A percentile compares a stretch with the other conserved stretches of the same genome.
These are phyloP conservation scores for Meles meles DNA, from an alignment of 2,113 vertebrate genomes.

Conservation along the genomic window DNA sequence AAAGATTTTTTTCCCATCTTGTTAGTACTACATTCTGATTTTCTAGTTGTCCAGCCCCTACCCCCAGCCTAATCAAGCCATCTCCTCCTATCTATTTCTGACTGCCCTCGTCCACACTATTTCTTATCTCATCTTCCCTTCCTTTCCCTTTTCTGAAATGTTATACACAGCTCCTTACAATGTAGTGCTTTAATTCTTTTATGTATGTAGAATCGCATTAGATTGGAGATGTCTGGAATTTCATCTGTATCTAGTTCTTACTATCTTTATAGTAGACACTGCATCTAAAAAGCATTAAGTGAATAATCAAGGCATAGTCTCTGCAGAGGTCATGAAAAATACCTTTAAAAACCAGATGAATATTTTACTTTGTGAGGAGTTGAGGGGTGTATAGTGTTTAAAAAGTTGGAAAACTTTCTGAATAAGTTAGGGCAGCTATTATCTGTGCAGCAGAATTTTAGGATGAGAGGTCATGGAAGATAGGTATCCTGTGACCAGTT, in stretches of 20 bases:
- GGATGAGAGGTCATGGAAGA: background rate
- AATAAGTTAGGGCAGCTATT: background rate
- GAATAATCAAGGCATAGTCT: slow-evolving; percentile 26
- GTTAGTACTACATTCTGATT: background rate
- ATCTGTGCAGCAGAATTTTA: background rate
- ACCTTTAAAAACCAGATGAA: background rate
- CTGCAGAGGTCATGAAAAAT: background rate
- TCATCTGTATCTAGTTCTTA: background rate
- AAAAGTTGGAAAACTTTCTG: slow-evolving; percentile 6
- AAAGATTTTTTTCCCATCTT: background rate
- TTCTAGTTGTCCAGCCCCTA: background rate
- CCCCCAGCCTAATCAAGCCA: background rate
- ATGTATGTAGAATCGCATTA: background rate
- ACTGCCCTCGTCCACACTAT: background rate
- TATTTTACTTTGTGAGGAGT: background rate
- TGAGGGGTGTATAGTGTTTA: background rate
- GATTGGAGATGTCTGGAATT: background rate
- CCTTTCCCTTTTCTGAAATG: background rate
- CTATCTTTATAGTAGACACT: background rate
- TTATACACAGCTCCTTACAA: background rate
- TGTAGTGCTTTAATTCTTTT: background rate
- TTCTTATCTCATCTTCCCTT: background rate
- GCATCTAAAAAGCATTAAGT: background rate
- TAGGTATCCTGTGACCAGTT: background rate
- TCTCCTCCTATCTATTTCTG: background rate